phyloP scores from a whole-genome alignment of 2,797 vertebrate species.

The Gila robusta region DNA sequence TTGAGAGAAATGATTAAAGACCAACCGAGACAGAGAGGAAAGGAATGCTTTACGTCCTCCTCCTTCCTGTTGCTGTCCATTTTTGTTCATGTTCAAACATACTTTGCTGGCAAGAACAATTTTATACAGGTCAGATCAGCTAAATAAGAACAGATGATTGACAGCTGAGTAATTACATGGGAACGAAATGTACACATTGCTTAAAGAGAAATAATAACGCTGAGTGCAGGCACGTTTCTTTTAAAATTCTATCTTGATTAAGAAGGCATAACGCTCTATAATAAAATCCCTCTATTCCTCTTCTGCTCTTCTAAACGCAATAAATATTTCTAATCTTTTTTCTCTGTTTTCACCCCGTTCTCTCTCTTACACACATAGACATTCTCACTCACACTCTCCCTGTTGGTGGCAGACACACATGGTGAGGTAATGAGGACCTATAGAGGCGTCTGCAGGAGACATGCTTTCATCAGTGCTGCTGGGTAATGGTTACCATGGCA shows the following conservation, averaged over 20 bases:
- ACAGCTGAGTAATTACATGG: neutral
- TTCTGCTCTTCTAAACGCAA: conserved; percentile 31
- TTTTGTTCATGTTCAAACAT: conserved; percentile 15
- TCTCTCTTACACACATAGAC: conserved; percentile 31
- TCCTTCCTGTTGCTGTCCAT: conserved; percentile 12
- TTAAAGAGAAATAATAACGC: conserved; percentile 1
- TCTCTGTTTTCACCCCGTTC: conserved; percentile 45
- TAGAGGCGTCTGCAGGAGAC: conserved; percentile 76
- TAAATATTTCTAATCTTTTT: conserved; percentile 57
- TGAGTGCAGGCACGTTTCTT: too few relatives aligned
- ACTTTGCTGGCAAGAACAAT: conserved; percentile 8
- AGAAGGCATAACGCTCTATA: neutral
- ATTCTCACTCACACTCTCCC: conserved; percentile 42
- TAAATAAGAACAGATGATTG: conserved; percentile 18
- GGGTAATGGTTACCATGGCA: conserved; percentile 80
- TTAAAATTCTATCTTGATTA: neutral
- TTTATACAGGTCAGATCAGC: conserved; percentile 4
- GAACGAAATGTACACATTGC: neutral
- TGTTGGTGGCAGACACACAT: conserved; percentile 56
- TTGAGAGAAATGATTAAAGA: conserved; percentile 31
- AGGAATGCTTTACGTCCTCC: neutral
- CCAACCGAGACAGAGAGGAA: neutral
- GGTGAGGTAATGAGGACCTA: conserved; percentile 80
- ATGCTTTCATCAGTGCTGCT: conserved; percentile 74
- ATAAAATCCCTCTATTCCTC: conserved; percentile 31